Percentiles rank a stretch among this genome's conserved stretches.
Evolutionary conservation across 2,113 vertebrate species (phyloP).

Genomic region (Brachirus orientalis): DNA sequence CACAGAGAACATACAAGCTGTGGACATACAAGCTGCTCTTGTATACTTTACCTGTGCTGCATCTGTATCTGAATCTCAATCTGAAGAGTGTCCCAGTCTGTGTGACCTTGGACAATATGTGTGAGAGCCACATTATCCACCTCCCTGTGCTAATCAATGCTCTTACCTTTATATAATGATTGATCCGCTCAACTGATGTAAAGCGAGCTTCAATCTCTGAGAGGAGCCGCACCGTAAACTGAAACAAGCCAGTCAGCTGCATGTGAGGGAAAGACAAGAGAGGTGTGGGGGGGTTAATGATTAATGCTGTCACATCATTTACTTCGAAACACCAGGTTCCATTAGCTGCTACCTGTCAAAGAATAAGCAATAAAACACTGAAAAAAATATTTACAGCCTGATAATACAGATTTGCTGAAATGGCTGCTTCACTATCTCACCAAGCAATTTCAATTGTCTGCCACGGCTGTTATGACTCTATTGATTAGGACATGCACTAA

Average conservation of each 20-base stretch:
- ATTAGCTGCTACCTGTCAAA: background rate
- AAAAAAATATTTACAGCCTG: constrained; percentile 8
- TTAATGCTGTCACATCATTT: constrained; percentile 25
- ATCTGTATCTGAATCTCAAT: background rate
- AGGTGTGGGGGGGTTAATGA: constrained; percentile 36
- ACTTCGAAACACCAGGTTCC: constrained; percentile 18
- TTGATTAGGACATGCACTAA: constrained; percentile 6
- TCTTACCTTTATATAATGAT: constrained; percentile 86
- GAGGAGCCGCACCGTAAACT: constrained; percentile 85
- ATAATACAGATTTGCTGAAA: constrained; percentile 30
- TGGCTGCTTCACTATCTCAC: constrained; percentile 5
- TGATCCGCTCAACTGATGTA: constrained; percentile 87
- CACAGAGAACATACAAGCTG: background rate
- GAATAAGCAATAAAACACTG: constrained; percentile 14
- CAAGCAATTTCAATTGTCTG: constrained; percentile 35
- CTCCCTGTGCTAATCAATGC: constrained; percentile 11
- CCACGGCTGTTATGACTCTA: background rate
- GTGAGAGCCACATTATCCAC: constrained; percentile 31
- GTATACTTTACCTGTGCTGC: background rate
- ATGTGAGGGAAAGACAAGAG: constrained; percentile 24
- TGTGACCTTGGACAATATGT: constrained; percentile 16
- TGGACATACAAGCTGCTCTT: background rate
- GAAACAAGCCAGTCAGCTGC: constrained; percentile 85
- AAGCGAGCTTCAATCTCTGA: constrained; percentile 86
- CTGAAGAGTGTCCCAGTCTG: no score